A percentile compares a stretch with the other conserved stretches of the same genome.
Conservation (phyloP, 2,888 invertebrate species). For the Malthinus seriepunctatus region DNA sequence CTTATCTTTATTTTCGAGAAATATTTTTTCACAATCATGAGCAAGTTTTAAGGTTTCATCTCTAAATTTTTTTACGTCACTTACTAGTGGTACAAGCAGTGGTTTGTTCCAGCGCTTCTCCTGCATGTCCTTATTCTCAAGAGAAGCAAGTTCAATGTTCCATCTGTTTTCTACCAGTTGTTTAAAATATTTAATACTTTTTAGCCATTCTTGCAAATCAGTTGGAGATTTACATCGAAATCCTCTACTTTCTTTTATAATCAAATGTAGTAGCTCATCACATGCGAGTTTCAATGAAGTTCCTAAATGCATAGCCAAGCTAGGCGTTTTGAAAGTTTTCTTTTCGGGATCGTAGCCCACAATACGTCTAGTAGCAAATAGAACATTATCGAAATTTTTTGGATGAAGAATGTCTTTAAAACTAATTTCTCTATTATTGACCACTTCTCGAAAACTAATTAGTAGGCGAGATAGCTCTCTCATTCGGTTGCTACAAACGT, state of each 20-base stretch:
- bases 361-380: slow-evolving; percentile 32
- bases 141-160: slow-evolving; percentile 34
- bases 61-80: slow-evolving; percentile 35
- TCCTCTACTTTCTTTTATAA: slow-evolving; percentile 32
- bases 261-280: slow-evolving; percentile 32
- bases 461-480: slow-evolving; percentile 32
- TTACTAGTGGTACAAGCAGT: slow-evolving; percentile 33
- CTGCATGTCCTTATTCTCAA: slow-evolving; percentile 36
- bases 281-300: slow-evolving; percentile 33
- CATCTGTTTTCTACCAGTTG: slow-evolving; percentile 28
- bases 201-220: slow-evolving; percentile 5
- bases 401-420: slow-evolving; percentile 32
- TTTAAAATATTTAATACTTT: slow-evolving; percentile 20
- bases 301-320: slow-evolving; percentile 36
- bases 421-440: slow-evolving; percentile 10
- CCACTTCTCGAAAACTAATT: slow-evolving; percentile 21
- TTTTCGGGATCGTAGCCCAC: slow-evolving; percentile 31
- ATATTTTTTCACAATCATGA: slow-evolving; percentile 17
- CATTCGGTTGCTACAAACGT: slow-evolving; percentile 32
- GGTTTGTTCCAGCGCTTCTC: slow-evolving; percentile 38
- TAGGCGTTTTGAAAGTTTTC: slow-evolving; percentile 35
- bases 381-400: slow-evolving; percentile 33
- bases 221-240: slow-evolving; percentile 28
- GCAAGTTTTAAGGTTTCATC: slow-evolving; percentile 26
- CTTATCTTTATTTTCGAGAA: slow-evolving; percentile 23